Evolutionary conservation across 2,113 vertebrate genomes (phyloP).

Genomic region (Anolis sagrei): DNA sequence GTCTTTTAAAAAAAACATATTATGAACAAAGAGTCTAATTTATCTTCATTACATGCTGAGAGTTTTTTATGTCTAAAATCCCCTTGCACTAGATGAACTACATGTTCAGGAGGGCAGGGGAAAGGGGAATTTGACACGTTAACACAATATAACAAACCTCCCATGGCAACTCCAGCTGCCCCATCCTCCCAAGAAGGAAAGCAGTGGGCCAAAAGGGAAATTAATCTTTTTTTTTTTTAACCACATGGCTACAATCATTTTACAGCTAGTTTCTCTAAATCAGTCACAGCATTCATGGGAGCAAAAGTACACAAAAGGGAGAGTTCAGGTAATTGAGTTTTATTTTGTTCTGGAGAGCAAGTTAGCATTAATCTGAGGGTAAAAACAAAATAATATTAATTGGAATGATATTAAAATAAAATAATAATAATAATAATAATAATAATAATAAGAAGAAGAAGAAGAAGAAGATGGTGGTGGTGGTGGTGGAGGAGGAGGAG

Average conservation of each 20-base stretch:
- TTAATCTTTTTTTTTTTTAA: conserved; percentile 71
- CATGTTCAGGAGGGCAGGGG: conserved; percentile 47
- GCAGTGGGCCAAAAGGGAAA: conserved; percentile 70
- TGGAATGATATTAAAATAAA: no score
- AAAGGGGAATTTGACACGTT: conserved; percentile 65
- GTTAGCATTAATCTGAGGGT: no score
- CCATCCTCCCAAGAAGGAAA: conserved; percentile 60
- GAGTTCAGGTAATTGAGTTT: conserved; percentile 54
- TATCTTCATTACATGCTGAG: conserved; percentile 63
- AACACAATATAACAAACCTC: conserved; percentile 65
- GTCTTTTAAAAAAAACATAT: conserved; percentile 50
- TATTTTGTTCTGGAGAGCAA: not conserved
- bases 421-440: no score
- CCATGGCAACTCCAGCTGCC: conserved; percentile 1
- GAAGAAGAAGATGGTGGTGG: no score
- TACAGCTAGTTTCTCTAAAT: conserved; percentile 36
- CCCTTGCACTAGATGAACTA: conserved; percentile 60
- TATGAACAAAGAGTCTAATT: conserved; percentile 62
- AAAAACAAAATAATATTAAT: no score
- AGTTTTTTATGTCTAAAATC: conserved; percentile 61
- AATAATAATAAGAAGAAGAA: no score
- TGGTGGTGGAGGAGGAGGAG: no score
- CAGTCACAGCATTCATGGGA: conserved; percentile 64
- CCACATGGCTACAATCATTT: conserved; percentile 69
- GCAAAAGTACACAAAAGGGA: conserved; percentile 64